Percentiles rank a stretch among this genome's conserved stretches.
These are phyloP conservation scores for Balaenoptera acutorostrata DNA, from an alignment of 2,113 vertebrate species.

Conservation along the genomic window DNA sequence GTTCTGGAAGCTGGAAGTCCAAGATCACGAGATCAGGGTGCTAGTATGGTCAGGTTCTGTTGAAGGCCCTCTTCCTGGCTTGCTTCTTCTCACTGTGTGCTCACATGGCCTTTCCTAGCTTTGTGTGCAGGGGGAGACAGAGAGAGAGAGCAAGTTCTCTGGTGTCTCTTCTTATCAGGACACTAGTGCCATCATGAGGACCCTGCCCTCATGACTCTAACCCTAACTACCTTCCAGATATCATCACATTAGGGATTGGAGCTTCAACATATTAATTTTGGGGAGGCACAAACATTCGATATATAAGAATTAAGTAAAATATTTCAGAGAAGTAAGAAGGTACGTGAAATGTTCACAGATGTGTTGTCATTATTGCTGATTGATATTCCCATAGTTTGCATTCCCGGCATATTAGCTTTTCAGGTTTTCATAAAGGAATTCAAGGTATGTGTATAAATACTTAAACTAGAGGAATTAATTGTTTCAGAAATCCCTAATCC, in stretches of 20 bases:
- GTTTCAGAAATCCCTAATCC: not conserved
- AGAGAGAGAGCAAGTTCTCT: no score
- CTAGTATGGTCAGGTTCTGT: not conserved
- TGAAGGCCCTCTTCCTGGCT: no score
- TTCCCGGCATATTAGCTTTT: not conserved
- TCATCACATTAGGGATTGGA: not conserved
- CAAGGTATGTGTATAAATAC: not conserved
- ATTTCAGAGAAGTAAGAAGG: not conserved
- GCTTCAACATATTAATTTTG: not conserved
- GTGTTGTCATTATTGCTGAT: not conserved
- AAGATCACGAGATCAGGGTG: not conserved
- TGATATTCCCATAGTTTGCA: not conserved
- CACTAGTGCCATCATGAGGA: no score
- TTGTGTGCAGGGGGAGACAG: no score
- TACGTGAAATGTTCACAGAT: not conserved
- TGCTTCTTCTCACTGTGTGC: no score
- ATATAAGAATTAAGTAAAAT: not conserved
- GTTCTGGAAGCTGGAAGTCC: not conserved
- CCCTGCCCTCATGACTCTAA: no score
- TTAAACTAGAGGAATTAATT: not conserved
- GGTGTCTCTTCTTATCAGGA: no score
- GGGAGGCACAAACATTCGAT: not conserved
- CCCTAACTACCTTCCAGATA: no score
- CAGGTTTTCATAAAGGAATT: not conserved
- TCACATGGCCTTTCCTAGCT: no score